Evolutionary conservation across 2,113 vertebrate genomes (phyloP), one percentile per base, ranked within the genome.

Genomic region (Hassar affinis): DNA sequence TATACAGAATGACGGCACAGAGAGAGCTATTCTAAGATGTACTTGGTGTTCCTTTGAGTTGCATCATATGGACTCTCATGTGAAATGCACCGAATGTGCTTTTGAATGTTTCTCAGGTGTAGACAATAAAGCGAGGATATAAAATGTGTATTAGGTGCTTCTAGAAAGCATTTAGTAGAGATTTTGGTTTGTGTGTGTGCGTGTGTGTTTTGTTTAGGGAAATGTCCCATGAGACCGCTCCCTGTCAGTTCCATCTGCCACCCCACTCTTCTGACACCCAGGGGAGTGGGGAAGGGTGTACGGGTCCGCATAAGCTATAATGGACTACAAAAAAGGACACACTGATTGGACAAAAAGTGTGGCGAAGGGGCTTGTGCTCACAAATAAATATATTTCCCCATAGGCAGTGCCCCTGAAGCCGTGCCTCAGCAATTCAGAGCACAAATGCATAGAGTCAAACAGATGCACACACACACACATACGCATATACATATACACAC

Each of bases 161-260:
- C 4, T 56, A n/a, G 25, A 57, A 42, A 72, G 10, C 47, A 35
- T 57, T 18, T 71, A 42, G 54, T 30, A 45, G 20, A 61, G 33
- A 75, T n/a, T 45, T 47, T 6, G 10, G 71, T 74, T 45, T 74
- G 45, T 30, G 69, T 35, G 35, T 42, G 64, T 59, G 20, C 82
- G 61, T 83, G 81, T 72, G 38, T 79, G 33, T 78, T 88, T 88
- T 86, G 80, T 87, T 86, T 84, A 82, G 61, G 82, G 78, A 82
- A 88, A 79, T 72, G 89, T 92, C 93, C 93, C 93, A 89, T 86
- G 94, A 92, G 93, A 92, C 90, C 87, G 89, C 91, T 93, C 90
- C 92, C 91, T 93, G 92, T 93, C 93, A 91, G 89, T 91, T 92
- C 94, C 94, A 94, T 95, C 93, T 95, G 93, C 92, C 93, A 93